phyloP scores from a whole-genome alignment of 1,140 invertebrate species.

The Plectus sambesii region DNA sequence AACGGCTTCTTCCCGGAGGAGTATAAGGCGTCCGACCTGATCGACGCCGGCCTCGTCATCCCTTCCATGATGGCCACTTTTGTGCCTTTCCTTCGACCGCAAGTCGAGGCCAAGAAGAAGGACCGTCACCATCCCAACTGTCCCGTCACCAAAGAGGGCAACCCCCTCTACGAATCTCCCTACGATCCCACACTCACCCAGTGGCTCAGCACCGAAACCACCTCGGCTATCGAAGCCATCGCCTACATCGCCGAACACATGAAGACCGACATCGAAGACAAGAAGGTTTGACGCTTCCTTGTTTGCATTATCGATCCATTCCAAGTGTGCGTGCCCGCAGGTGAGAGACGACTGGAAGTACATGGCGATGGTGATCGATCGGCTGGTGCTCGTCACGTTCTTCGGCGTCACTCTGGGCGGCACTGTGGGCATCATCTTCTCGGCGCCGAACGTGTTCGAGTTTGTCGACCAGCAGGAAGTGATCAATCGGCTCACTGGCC shows the following conservation, averaged over 20 bases:
- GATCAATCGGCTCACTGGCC: slow-evolving; percentile 75
- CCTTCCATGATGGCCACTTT: slow-evolving; percentile 44
- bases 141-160: slow-evolving; percentile 71
- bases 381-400: slow-evolving; percentile 89
- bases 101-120: too few relatives aligned
- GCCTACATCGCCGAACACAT: slow-evolving; percentile 51
- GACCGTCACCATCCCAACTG: slow-evolving; percentile 74
- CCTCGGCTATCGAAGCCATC: slow-evolving; percentile 48
- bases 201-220: slow-evolving; percentile 55
- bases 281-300: slow-evolving; percentile 61
- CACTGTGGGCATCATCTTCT: slow-evolving; percentile 92
- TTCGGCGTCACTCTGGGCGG: slow-evolving; percentile 87
- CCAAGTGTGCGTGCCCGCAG: slow-evolving; percentile 57
- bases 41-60: slow-evolving; percentile 39
- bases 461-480: slow-evolving; percentile 93
- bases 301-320: too few relatives aligned
- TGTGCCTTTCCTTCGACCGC: slow-evolving; percentile 30
- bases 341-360: slow-evolving; percentile 99
- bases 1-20: slow-evolving; percentile 54
- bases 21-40: slow-evolving; percentile 39
- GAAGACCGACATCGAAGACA: slow-evolving; percentile 55
- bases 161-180: slow-evolving; percentile 62
- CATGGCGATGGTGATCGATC: slow-evolving; percentile 90
- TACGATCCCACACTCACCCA: slow-evolving; percentile 76
- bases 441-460: slow-evolving; percentile 97